phyloP scores from a whole-genome alignment of 2,113 vertebrate species.

The Cranoglanis bouderius region DNA sequence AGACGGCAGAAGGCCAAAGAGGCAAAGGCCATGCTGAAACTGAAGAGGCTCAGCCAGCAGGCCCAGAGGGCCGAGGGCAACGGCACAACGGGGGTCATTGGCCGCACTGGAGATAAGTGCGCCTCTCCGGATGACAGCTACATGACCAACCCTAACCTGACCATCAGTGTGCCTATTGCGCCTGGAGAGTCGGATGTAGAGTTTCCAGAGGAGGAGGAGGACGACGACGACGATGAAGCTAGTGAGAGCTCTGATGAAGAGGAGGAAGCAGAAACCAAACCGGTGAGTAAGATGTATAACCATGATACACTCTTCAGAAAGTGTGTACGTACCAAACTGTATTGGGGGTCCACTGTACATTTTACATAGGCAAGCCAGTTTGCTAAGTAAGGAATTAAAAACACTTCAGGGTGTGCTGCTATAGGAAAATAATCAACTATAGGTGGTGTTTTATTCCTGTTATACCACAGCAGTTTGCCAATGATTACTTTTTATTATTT shows the following conservation, averaged over 20 bases:
- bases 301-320: neutral
- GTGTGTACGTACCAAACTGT: neutral
- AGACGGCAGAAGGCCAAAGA: constrained; percentile 77
- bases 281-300: constrained; percentile 34
- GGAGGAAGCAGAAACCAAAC: constrained; percentile 51
- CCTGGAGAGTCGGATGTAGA: constrained; percentile 91
- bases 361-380: neutral
- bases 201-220: constrained; percentile 82
- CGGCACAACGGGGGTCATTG: constrained; percentile 67
- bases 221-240: constrained; percentile 66
- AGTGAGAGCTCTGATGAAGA: constrained; percentile 64
- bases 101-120: constrained; percentile 71
- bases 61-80: constrained; percentile 77
- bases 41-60: constrained; percentile 79
- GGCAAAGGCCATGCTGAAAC: constrained; percentile 83
- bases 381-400: neutral
- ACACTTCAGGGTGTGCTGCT: neutral
- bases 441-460: neutral
- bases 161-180: constrained; percentile 93
- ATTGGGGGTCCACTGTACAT: neutral
- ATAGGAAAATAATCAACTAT: neutral
- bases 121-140: constrained; percentile 74
- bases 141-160: constrained; percentile 78
- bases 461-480: neutral
- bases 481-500: neutral